A percentile compares a stretch with the other conserved stretches of the same genome.
Conservation (phyloP, 2,113 vertebrate species). For the Motacilla alba region DNA sequence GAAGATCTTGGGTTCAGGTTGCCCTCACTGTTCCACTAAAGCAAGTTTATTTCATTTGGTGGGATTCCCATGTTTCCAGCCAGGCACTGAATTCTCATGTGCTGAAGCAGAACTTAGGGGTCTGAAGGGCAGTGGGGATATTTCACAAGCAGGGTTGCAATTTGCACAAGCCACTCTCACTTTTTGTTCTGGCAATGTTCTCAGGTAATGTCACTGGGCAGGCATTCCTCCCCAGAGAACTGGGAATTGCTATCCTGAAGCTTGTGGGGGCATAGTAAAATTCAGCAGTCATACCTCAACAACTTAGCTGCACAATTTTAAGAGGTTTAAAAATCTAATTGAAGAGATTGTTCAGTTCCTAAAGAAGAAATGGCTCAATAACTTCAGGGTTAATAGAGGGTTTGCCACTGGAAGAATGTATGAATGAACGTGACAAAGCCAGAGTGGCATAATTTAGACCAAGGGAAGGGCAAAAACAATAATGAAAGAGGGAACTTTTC, state of each 20-base stretch:
- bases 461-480: neutral
- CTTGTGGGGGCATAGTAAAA: neutral
- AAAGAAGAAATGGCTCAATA: neutral
- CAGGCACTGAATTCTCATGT: neutral
- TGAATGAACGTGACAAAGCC: neutral
- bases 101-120: neutral
- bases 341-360: neutral
- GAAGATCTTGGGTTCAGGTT: neutral
- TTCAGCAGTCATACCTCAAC: neutral
- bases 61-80: neutral
- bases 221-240: neutral
- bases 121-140: neutral
- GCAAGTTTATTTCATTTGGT: neutral
- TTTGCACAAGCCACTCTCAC: neutral
- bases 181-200: neutral
- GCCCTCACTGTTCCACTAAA: neutral
- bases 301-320: neutral
- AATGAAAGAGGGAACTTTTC: neutral
- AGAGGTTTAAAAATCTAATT: neutral
- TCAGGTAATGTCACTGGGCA: neutral
- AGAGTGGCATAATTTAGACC: neutral
- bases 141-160: neutral
- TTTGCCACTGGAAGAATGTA: neutral
- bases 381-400: neutral
- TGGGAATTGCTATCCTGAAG: neutral